These are phyloP conservation scores for Cisticola juncidis DNA, from an alignment of 2,113 vertebrate species.

Conservation along the genomic window DNA sequence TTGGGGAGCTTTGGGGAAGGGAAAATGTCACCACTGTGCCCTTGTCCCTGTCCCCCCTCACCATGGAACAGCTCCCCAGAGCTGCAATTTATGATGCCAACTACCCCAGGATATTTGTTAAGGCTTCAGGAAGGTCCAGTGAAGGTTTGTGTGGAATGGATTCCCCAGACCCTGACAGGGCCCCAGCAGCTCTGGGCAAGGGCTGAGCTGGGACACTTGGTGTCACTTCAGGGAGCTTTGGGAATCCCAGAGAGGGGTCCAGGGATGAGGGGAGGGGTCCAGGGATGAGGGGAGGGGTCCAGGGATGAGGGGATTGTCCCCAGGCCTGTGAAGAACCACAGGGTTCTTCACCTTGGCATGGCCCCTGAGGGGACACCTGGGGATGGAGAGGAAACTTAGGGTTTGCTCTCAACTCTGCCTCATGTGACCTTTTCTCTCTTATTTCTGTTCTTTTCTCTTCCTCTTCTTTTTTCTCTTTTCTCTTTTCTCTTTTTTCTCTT, in stretches of 20 bases:
- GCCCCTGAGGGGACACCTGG: neutral
- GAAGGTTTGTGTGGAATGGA: rapidly evolving
- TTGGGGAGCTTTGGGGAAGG: neutral
- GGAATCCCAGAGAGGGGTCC: too few species aligned
- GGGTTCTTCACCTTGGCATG: neutral
- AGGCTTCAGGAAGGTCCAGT: neutral
- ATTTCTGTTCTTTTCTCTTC: neutral
- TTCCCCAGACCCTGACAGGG: neutral
- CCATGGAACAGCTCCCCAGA: neutral
- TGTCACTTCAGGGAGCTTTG: neutral
- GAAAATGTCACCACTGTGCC: rapidly evolving
- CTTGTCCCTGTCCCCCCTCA: neutral
- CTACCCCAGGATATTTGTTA: neutral
- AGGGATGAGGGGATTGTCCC: neutral
- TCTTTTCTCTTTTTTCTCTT: too few species aligned
- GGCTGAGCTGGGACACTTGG: neutral
- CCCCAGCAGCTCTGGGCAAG: neutral
- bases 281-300: neutral
- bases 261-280: rapidly evolving
- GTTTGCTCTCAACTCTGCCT: neutral
- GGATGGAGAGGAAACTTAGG: rapidly evolving
- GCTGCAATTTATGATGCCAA: neutral
- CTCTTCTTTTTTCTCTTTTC: too few species aligned
- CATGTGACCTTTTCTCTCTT: rapidly evolving
- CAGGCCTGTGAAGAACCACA: neutral